These are phyloP conservation scores for Seriola dumerili DNA, from an alignment of 2,113 vertebrate genomes.

Conservation along the genomic window DNA sequence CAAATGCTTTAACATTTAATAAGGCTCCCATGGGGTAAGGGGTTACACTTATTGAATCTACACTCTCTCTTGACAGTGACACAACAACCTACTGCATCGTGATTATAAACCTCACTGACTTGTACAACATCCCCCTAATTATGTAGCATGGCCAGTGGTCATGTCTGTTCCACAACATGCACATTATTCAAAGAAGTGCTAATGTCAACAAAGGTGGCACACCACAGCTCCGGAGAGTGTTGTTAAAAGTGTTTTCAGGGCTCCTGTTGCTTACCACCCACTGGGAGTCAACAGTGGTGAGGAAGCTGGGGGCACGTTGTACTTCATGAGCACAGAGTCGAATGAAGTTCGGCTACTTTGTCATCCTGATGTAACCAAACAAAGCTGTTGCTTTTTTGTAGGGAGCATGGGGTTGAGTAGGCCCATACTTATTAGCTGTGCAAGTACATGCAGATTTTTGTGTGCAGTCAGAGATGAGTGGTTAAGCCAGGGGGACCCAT, in stretches of 20 bases:
- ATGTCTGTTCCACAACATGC: constrained; percentile 12
- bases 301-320: neutral
- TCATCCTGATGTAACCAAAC: constrained; percentile 15
- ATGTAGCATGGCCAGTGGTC: neutral
- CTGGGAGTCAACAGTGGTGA: neutral
- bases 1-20: neutral
- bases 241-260: neutral
- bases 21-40: neutral
- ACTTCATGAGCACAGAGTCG: neutral
- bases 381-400: constrained; percentile 13
- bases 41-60: neutral
- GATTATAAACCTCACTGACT: constrained; percentile 3
- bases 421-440: constrained; percentile 32
- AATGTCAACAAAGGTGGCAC: constrained; percentile 16
- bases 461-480: constrained; percentile 30
- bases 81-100: constrained; percentile 8
- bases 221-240: neutral
- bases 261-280: neutral
- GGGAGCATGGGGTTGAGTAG: constrained; percentile 17
- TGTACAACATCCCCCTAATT: neutral
- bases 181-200: constrained; percentile 23
- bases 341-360: neutral
- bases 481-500: constrained; percentile 19
- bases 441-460: constrained; percentile 24
- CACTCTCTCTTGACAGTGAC: constrained; percentile 3